phyloP scores from a whole-genome alignment of 2,113 vertebrate genomes.

The Nerophis ophidion region DNA sequence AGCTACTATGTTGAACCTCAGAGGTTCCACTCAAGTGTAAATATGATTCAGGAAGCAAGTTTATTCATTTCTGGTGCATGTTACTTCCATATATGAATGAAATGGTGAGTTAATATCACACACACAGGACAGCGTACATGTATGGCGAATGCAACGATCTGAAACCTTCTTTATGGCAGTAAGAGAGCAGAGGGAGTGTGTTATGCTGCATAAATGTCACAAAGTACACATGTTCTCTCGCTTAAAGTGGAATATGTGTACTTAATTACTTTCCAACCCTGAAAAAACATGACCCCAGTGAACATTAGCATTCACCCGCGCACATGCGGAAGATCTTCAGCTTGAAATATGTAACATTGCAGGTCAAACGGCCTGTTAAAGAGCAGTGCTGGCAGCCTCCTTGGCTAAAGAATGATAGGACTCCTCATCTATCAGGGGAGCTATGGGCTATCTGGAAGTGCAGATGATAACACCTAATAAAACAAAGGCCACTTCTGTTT shows the following conservation, averaged over 20 bases:
- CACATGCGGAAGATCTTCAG: conserved; percentile 9
- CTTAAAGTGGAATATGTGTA: not conserved
- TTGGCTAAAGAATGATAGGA: conserved; percentile 41
- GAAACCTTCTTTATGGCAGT: not conserved
- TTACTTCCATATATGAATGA: too few species aligned
- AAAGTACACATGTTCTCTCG: not conserved
- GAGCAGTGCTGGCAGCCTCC: conserved; percentile 27
- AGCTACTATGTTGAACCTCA: too few species aligned
- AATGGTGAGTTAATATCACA: not conserved
- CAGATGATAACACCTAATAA: conserved; percentile 62
- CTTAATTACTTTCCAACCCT: conserved; percentile 3
- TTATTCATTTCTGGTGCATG: too few species aligned
- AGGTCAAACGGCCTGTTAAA: conserved; percentile 39
- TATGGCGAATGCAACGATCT: not conserved
- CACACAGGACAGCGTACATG: not conserved
- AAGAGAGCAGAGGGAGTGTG: not conserved
- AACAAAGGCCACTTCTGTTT: conserved; percentile 59
- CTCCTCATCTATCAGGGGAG: conserved; percentile 35
- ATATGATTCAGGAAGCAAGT: too few species aligned
- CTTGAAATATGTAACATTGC: conserved; percentile 24
- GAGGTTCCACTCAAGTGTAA: too few species aligned
- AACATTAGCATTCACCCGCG: conserved; percentile 12
- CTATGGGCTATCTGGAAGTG: conserved; percentile 38
- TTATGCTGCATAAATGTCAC: not conserved
- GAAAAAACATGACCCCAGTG: not conserved